These are phyloP conservation scores for Dicrostonyx torquatus DNA, from an alignment of 2,797 vertebrate genomes.

Conservation along the genomic window DNA sequence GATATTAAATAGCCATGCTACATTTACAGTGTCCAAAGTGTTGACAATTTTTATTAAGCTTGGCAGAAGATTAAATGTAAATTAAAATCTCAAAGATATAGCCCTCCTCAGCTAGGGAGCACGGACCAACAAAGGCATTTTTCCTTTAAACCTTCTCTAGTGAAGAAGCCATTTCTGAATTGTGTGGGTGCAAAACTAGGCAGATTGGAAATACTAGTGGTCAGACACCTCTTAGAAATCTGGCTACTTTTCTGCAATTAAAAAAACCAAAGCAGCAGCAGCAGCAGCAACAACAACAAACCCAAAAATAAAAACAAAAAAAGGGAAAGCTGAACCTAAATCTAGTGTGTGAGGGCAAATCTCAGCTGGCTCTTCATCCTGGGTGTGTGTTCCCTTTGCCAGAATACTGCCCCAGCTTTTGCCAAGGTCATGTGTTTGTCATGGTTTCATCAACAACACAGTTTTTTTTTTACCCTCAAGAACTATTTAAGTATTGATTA, in stretches of 20 bases:
- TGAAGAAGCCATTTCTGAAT: slow-evolving; percentile 13
- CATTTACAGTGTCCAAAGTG: slow-evolving; percentile 27
- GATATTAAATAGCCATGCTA: neutral
- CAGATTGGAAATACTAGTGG: neutral
- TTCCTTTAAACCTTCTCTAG: neutral
- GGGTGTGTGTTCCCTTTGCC: neutral
- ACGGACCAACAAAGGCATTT: neutral
- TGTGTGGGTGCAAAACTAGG: neutral
- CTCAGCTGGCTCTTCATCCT: neutral
- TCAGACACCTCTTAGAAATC: neutral
- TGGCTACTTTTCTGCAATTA: neutral
- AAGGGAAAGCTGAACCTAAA: neutral
- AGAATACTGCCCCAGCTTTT: neutral
- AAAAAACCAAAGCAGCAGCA: neutral
- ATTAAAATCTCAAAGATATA: neutral
- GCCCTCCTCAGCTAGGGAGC: slow-evolving; percentile 20
- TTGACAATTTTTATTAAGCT: slow-evolving; percentile 17
- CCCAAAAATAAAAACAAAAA: neutral
- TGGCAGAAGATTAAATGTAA: slow-evolving; percentile 35
- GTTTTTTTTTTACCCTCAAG: neutral
- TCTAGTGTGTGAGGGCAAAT: neutral
- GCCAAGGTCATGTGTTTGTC: neutral
- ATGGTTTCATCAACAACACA: slow-evolving; percentile 33
- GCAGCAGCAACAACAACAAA: neutral
- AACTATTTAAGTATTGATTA: slow-evolving; percentile 13